These are phyloP conservation scores for Saccostrea cuccullata DNA, from an alignment of 1,140 invertebrate species.

Conservation along the genomic window DNA sequence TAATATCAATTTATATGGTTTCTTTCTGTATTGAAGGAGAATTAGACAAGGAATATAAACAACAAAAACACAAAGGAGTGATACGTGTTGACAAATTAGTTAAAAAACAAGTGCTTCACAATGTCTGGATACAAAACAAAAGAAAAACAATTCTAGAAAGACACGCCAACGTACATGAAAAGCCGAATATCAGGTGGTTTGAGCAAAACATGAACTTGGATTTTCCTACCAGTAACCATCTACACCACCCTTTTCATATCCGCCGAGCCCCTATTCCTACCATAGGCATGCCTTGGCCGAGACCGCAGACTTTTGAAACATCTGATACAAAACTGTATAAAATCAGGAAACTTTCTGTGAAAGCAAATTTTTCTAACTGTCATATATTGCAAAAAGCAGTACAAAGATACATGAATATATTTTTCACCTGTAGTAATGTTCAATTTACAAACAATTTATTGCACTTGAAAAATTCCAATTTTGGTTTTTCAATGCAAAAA, in stretches of 20 bases:
- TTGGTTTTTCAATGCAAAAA: slow-evolving; percentile 16
- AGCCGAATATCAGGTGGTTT: background rate
- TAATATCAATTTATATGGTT: background rate
- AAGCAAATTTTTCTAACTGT: slow-evolving; percentile 77
- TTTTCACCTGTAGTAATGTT: slow-evolving; percentile 66
- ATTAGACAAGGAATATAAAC: slow-evolving; percentile 1
- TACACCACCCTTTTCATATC: background rate
- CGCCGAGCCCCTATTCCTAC: slow-evolving; percentile 49
- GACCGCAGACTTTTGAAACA: slow-evolving; percentile 61
- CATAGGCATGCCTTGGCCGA: slow-evolving; percentile 64
- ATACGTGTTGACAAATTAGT: slow-evolving; percentile 6
- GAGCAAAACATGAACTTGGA: background rate
- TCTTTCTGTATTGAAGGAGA: background rate
- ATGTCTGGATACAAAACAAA: background rate
- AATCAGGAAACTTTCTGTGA: slow-evolving; percentile 55
- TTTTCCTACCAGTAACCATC: slow-evolving; percentile 1
- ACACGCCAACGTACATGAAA: background rate
- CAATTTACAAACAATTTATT: slow-evolving; percentile 62
- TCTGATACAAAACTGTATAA: slow-evolving; percentile 44
- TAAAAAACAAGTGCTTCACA: background rate
- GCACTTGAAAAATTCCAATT: slow-evolving; percentile 48
- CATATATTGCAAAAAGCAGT: slow-evolving; percentile 81
- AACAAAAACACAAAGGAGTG: background rate
- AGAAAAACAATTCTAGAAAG: background rate
- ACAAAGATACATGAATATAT: slow-evolving; percentile 79